A percentile compares a stretch with the other conserved stretches of the same genome.
These are phyloP conservation scores for Sebastes hubbsi DNA, from an alignment of 2,797 vertebrate genomes.

Conservation along the genomic window DNA sequence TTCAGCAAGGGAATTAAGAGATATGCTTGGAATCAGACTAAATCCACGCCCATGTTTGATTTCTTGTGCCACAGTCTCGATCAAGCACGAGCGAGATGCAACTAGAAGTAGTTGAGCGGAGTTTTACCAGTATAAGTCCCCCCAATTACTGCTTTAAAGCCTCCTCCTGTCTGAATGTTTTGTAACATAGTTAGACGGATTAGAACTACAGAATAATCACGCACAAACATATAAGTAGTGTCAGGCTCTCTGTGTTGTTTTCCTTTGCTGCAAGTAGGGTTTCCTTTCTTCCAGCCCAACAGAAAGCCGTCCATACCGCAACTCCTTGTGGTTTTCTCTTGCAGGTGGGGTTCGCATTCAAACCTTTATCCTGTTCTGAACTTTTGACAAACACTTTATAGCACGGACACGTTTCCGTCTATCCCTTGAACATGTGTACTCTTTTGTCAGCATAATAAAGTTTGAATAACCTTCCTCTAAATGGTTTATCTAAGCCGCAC, in stretches of 20 bases:
- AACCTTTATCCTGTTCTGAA: slow-evolving; percentile 66
- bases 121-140: slow-evolving; percentile 75
- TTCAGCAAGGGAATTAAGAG: slow-evolving; percentile 57
- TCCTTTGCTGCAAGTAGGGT: slow-evolving; percentile 61
- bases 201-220: slow-evolving; percentile 81
- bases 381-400: slow-evolving; percentile 60
- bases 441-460: slow-evolving; percentile 56
- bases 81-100: slow-evolving; percentile 69
- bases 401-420: slow-evolving; percentile 50
- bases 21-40: slow-evolving; percentile 54
- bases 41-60: slow-evolving; percentile 73
- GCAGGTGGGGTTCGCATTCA: slow-evolving; percentile 71
- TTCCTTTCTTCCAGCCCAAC: slow-evolving; percentile 55
- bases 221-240: slow-evolving; percentile 79
- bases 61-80: slow-evolving; percentile 61
- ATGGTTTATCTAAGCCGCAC: slow-evolving; percentile 71
- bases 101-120: slow-evolving; percentile 68
- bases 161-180: slow-evolving; percentile 82
- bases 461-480: slow-evolving; percentile 60
- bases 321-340: slow-evolving; percentile 57
- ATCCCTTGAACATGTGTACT: slow-evolving; percentile 50
- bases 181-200: slow-evolving; percentile 83
- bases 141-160: slow-evolving; percentile 79
- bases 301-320: slow-evolving; percentile 54
- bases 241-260: slow-evolving; percentile 74